These are phyloP conservation scores for Columba livia DNA, from an alignment of 2,113 vertebrate species.

Conservation along the genomic window DNA sequence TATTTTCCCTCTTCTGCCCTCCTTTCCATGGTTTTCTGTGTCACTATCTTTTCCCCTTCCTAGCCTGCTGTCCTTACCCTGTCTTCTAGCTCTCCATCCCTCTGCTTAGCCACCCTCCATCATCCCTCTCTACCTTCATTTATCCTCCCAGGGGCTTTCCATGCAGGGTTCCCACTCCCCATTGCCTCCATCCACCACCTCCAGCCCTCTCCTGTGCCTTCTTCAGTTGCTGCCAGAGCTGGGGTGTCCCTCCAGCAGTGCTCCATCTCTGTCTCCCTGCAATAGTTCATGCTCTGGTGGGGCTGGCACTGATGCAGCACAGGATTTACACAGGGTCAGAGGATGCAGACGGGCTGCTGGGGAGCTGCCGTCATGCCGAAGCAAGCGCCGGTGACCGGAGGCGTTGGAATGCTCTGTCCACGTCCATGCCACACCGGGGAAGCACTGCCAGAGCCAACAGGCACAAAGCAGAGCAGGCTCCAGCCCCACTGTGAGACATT, in stretches of 20 bases:
- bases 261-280: neutral
- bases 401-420: neutral
- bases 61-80: rapidly evolving
- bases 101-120: neutral
- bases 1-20: neutral
- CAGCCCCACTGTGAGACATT: neutral
- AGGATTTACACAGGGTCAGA: rapidly evolving
- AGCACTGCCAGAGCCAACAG: neutral
- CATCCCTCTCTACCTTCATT: neutral
- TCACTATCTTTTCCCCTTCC: neutral
- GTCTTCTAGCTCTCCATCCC: neutral
- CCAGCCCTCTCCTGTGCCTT: neutral
- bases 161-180: rapidly evolving
- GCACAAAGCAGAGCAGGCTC: neutral
- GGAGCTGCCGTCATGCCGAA: rapidly evolving
- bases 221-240: neutral
- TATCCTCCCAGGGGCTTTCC: neutral
- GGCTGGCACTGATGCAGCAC: rapidly evolving
- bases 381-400: neutral
- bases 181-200: neutral
- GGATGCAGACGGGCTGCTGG: neutral
- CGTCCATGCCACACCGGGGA: rapidly evolving
- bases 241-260: neutral
- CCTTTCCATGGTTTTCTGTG: neutral
- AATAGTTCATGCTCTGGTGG: neutral